These are phyloP conservation scores for Chironomus tepperi DNA, from an alignment of 1,140 invertebrate species.

Conservation along the genomic window DNA sequence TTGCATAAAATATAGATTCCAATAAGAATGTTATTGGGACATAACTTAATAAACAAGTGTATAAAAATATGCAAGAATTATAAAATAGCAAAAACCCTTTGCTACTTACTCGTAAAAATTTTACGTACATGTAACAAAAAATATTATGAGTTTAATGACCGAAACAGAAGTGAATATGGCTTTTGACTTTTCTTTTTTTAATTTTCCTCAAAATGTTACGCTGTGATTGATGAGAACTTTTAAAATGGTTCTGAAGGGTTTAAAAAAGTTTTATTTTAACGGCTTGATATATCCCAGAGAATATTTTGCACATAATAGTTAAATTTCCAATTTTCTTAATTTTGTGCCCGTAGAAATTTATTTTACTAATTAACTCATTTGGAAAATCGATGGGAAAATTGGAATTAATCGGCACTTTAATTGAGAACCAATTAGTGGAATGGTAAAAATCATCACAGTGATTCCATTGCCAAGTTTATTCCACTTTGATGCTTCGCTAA, in stretches of 20 bases:
- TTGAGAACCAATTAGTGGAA: neutral
- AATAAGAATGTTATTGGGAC: too few relatives aligned
- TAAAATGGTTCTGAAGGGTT: too few relatives aligned
- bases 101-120: neutral
- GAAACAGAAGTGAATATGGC: neutral
- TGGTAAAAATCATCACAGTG: too few relatives aligned
- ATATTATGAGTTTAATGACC: neutral
- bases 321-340: too few relatives aligned
- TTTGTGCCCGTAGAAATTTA: too few relatives aligned
- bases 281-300: too few relatives aligned
- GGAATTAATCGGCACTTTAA: neutral
- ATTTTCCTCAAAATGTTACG: neutral
- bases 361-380: neutral
- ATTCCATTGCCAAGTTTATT: constrained; percentile 4
- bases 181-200: neutral
- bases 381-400: neutral
- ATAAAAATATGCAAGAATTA: neutral
- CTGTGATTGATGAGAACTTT: neutral
- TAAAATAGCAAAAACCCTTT: neutral
- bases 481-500: constrained; percentile 6
- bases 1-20: too few relatives aligned
- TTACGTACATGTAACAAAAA: neutral
- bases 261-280: neutral
- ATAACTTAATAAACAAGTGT: neutral
- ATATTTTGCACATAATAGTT: too few relatives aligned